Conservation (phyloP, 2,797 vertebrate genomes). For the Linurgus olivaceus region DNA sequence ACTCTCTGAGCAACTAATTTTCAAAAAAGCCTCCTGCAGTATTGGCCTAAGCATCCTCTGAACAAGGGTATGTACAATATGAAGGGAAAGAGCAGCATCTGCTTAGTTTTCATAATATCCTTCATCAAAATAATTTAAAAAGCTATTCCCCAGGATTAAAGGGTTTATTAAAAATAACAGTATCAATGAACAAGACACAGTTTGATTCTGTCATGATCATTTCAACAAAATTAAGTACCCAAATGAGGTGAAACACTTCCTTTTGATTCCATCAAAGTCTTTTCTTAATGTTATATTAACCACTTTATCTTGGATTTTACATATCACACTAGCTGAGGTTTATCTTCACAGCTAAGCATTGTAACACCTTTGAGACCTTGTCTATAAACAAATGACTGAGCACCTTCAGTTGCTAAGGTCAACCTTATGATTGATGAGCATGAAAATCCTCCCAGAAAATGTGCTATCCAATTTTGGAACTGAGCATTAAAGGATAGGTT, state of each 20-base stretch:
- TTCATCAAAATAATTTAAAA: not conserved
- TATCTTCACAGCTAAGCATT: slow-evolving; percentile 13
- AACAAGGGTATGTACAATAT: not conserved
- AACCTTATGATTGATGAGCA: not conserved
- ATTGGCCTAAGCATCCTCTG: not conserved
- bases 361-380: slow-evolving; percentile 13
- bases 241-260: not conserved
- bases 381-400: slow-evolving; percentile 28
- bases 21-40: not conserved
- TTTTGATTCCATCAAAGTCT: slow-evolving; percentile 12
- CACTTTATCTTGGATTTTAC: not conserved
- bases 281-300: slow-evolving; percentile 24
- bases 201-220: not conserved
- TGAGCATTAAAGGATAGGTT: not conserved
- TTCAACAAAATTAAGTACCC: not conserved
- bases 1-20: slow-evolving; percentile 13
- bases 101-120: not conserved
- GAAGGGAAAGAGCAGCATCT: not conserved
- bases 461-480: not conserved
- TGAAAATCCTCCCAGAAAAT: not conserved
- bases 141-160: not conserved
- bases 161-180: not conserved
- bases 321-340: not conserved
- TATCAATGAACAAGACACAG: not conserved
- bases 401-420: not conserved